These are phyloP conservation scores for Vultur gryphus DNA, from an alignment of 2,797 vertebrate genomes.

Conservation along the genomic window DNA sequence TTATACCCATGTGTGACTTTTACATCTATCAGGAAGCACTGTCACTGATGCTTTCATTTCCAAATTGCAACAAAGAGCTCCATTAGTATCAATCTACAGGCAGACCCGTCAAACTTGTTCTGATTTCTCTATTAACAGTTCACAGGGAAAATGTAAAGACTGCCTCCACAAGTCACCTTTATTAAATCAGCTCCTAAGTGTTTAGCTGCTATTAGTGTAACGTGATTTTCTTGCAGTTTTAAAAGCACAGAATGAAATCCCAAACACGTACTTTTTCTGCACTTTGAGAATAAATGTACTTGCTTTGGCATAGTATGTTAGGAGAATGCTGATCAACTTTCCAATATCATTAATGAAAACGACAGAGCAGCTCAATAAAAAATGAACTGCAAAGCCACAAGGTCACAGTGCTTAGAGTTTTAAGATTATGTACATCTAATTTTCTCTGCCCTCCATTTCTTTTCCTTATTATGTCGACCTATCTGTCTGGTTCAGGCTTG, in stretches of 20 bases:
- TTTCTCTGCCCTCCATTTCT: background rate
- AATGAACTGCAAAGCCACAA: slow-evolving; percentile 15
- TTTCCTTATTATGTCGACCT: background rate
- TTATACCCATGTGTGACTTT: background rate
- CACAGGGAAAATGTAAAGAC: background rate
- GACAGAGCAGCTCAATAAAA: slow-evolving; percentile 14
- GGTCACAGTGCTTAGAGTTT: background rate
- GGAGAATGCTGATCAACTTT: background rate
- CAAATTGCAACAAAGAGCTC: slow-evolving; percentile 2
- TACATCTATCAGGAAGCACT: background rate
- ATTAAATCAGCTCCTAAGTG: background rate
- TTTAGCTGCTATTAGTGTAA: background rate
- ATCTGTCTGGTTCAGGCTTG: background rate
- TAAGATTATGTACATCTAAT: background rate
- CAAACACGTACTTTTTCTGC: background rate
- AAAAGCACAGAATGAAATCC: slow-evolving; percentile 7
- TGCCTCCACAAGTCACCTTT: background rate
- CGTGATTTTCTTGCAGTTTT: background rate
- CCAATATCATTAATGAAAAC: slow-evolving; percentile 15
- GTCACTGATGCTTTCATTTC: background rate
- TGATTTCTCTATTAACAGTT: background rate
- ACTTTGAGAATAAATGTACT: background rate
- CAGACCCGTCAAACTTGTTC: background rate
- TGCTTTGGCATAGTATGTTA: background rate
- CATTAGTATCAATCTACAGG: background rate